phyloP scores from a whole-genome alignment of 2,113 vertebrate species.

The Rutilus rutilus region DNA sequence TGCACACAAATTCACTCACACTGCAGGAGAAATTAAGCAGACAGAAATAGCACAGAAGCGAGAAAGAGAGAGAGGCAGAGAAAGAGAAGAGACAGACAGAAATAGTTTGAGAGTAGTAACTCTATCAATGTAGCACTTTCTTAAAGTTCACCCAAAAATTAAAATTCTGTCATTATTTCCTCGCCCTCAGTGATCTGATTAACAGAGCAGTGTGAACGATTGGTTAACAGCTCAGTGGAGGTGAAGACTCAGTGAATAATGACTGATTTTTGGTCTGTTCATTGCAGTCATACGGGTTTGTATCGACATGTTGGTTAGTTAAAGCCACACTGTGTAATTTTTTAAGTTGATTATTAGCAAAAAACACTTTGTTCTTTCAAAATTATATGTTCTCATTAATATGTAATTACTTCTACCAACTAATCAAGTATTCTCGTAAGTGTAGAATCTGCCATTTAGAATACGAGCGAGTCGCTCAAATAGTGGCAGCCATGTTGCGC shows the following conservation, averaged over 20 bases:
- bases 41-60: conserved; percentile 12
- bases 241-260: not conserved
- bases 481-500: too few species aligned
- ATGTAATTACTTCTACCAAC: too few species aligned
- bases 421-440: too few species aligned
- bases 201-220: not conserved
- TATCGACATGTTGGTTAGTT: not conserved
- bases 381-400: too few species aligned
- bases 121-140: not conserved
- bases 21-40: conserved; percentile 5
- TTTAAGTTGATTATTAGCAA: too few species aligned
- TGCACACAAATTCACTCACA: conserved; percentile 25
- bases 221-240: not conserved
- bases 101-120: not conserved
- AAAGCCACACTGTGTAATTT: too few species aligned
- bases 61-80: not conserved
- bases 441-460: too few species aligned
- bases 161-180: not conserved
- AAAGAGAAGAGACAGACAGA: not conserved
- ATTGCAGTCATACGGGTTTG: too few species aligned
- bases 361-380: too few species aligned
- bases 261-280: too few species aligned
- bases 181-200: not conserved
- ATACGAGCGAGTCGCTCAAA: too few species aligned
- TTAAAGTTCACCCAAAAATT: not conserved